Evolutionary conservation across 1,140 invertebrate species (phyloP), one percentile per base, ranked within the genome.

Genomic region (Platorchestia sp.): DNA sequence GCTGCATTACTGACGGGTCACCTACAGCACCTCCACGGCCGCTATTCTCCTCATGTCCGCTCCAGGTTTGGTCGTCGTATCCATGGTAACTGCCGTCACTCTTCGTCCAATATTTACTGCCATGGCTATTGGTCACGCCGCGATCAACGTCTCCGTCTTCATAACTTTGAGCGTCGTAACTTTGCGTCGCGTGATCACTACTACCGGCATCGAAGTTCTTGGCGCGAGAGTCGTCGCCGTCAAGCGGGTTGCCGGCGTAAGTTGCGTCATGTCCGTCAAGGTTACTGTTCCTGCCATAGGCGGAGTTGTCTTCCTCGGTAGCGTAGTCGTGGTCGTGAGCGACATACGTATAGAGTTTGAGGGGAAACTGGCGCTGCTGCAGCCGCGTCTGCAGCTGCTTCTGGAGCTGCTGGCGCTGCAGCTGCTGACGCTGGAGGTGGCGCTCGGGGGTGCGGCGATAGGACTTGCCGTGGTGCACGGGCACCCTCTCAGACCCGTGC

Each of bases 221-320:
- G 22, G 40, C 10, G 40, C 45, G 43, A 27, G 45, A 44, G 40
- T 93, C 44, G 43, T 93, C 43, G 91, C 14, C 0, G 40, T 44
- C 91, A 93, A 47, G 45, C 43, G 47, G 44, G 45, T 93, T 47
- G 43, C 44, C 87, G 27, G 10, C n/a, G 87, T 89, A 89, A 44
- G 41, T 44, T 45, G 45, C 44, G 91, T 93, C 43, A 93, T n/a
- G 41, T 90, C 87, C 87, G 44, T 90, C 41, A 90, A 90, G 41
- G 87, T 90, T 93, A 45, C 91, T 93, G 45, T 93, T 93, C 40
- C 91, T 93, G 41, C 91, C 91, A 44, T 93, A 93, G 0, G 91
- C 91, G 91, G 7, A 47, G 43, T 44, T 47, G 43, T 47, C 91
- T 93, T 93, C 91, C 7, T 42, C 44, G 19, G 41, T 90, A 75